Conservation (phyloP, 2,113 vertebrate species). For the Colaptes auratus region DNA sequence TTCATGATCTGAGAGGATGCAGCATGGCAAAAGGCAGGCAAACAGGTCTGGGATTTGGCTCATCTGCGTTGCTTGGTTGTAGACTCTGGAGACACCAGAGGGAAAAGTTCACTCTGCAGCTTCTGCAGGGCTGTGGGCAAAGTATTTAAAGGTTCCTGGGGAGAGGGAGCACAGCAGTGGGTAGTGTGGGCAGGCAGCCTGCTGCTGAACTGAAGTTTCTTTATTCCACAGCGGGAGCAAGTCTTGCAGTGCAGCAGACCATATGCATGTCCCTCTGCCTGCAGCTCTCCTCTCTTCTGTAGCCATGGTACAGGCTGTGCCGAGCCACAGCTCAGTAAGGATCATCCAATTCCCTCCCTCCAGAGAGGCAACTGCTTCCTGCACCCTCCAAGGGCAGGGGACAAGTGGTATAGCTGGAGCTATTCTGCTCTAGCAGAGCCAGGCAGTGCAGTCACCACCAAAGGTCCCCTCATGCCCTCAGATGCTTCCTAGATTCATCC, state of each 20-base stretch:
- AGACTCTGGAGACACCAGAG: background rate
- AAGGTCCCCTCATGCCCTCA: background rate
- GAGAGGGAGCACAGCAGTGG: background rate
- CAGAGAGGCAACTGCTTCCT: background rate
- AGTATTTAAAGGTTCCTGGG: background rate
- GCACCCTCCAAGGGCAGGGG: background rate
- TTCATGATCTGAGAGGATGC: background rate
- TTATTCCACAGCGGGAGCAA: background rate
- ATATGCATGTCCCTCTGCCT: background rate
- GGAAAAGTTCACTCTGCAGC: background rate
- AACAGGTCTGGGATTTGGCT: background rate
- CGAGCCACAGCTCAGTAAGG: background rate
- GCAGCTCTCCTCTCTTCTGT: background rate
- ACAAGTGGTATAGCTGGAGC: background rate
- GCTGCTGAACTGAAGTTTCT: background rate
- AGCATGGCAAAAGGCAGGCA: background rate
- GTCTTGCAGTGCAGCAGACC: background rate
- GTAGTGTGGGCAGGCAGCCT: background rate
- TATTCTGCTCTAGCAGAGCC: background rate
- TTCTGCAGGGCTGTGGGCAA: background rate
- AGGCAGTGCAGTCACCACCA: background rate
- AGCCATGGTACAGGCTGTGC: slow-evolving; percentile 5
- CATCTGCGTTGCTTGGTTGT: background rate
- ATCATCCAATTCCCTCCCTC: background rate
- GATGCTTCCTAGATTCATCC: background rate